Base-by-base conservation (phyloP, 2,888 invertebrate genomes). In the Thalpophila matura region DNA sequence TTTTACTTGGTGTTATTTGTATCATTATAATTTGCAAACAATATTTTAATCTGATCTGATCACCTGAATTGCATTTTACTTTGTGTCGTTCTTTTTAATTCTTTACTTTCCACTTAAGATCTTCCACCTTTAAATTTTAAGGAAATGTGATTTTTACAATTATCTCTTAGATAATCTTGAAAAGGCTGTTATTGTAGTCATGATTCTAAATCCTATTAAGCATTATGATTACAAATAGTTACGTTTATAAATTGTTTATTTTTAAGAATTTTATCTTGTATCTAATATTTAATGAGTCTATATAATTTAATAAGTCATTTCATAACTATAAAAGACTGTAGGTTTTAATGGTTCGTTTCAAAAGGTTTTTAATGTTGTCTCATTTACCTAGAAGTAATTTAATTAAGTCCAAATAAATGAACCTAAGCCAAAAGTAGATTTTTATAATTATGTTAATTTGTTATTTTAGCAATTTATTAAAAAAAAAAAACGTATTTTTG, bases 161-260 rank as follows among this genome's bases (percentile, higher is more conserved):
- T n/a, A 38, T 20, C 38, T 38, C 38, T 38, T 31, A 20, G 18
- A 31, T 31, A 31, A 20, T 46, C 20, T 46, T 29, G 31, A 31
- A 46, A 46, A 29, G 3, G n/a, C 20, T 46, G 20, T 46, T 31
- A 20, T 20, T 51, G 29, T 40, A 31, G 37, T 40, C 18, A 40
- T 20, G 20, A 51, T 40, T 38, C 37, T 40, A 29, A 40, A 40
- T 27, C 22, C 31, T 22, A 53, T n/a, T n/a, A n/a, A n/a, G n/a
- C n/a, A n/a, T n/a, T n/a, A n/a, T n/a, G n/a, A n/a, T n/a, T n/a
- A n/a, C n/a, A n/a, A n/a, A 29, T 38, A 38, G 18, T 50, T 29
- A 50, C 50, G 24, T 50, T 50, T 50, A 27, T 50, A 42, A 53
- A 31, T 31, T 53, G 53, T 53, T 53, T 53, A 53, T 31, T 53